Evolutionary conservation across 2,888 invertebrate species (phyloP).

Genomic region (Coecobrya sp.): DNA sequence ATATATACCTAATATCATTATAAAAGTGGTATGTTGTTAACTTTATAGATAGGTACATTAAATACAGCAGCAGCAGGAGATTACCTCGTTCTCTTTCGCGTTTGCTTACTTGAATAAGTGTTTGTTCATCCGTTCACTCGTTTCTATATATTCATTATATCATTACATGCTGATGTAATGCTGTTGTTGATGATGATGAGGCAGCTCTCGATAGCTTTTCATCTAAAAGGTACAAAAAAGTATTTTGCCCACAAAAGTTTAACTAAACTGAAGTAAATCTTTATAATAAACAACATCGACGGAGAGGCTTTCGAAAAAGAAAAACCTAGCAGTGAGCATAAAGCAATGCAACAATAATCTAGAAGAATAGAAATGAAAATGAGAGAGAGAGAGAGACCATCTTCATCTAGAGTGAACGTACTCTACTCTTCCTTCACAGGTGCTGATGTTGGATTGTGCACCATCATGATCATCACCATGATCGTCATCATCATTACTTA

Average conservation of each 20-base stretch:
- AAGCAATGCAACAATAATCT: conserved; percentile 59
- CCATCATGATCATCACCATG: conserved; percentile 48
- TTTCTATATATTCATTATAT: conserved; percentile 78
- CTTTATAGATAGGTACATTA: conserved; percentile 46
- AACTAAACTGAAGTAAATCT: conserved; percentile 68
- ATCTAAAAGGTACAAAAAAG: conserved; percentile 71
- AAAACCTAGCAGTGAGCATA: conserved; percentile 50
- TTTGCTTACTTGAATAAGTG: conserved; percentile 77
- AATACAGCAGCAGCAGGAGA: conserved; percentile 64
- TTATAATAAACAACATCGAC: conserved; percentile 50
- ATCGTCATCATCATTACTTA: conserved; percentile 66
- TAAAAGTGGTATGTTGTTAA: conserved; percentile 36
- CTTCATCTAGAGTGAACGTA: conserved; percentile 70
- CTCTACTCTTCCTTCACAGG: conserved; percentile 61
- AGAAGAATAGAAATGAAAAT: conserved; percentile 55
- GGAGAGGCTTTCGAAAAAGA: conserved; percentile 47
- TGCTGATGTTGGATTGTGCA: conserved; percentile 66
- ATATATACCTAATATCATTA: conserved; percentile 43
- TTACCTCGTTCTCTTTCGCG: conserved; percentile 62
- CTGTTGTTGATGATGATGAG: conserved; percentile 68
- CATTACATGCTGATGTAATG: conserved; percentile 77
- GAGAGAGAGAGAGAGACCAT: conserved; percentile 24
- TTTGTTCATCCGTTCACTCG: conserved; percentile 81
- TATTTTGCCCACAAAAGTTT: conserved; percentile 78
- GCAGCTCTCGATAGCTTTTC: conserved; percentile 60